Evolutionary conservation across 2,888 invertebrate species (phyloP).

Genomic region (Drosophila mercatorum): DNA sequence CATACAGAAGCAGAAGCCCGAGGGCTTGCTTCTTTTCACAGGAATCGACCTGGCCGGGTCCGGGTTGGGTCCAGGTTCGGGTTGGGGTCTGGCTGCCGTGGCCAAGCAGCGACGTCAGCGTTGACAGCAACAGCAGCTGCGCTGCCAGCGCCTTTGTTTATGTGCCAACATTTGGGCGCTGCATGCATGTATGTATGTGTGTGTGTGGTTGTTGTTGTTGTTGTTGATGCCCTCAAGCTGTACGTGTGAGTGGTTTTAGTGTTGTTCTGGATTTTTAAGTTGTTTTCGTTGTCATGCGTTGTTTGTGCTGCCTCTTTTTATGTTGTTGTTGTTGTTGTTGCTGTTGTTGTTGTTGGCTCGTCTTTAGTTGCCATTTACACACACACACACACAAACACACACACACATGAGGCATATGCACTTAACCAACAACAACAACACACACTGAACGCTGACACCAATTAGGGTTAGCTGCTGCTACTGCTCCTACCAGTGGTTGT

Average conservation of each 20-base stretch:
- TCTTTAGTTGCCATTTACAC: slow-evolving; percentile 71
- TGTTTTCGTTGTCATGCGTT: slow-evolving; percentile 75
- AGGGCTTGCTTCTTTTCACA: slow-evolving; percentile 57
- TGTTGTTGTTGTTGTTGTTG: slow-evolving; percentile 44
- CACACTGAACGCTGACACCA: slow-evolving; percentile 75
- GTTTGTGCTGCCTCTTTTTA: slow-evolving; percentile 56
- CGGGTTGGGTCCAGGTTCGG: background rate
- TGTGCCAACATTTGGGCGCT: slow-evolving; percentile 66
- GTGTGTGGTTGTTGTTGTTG: slow-evolving; percentile 31
- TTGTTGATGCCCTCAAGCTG: slow-evolving; percentile 66
- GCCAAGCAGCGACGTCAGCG: slow-evolving; percentile 18
- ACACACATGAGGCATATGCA: slow-evolving; percentile 50
- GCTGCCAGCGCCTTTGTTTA: slow-evolving; percentile 65
- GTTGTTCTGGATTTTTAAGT: slow-evolving; percentile 80
- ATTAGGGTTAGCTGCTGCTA: slow-evolving; percentile 64
- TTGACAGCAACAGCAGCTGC: slow-evolving; percentile 23
- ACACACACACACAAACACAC: slow-evolving; percentile 47
- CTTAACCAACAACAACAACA: slow-evolving; percentile 39
- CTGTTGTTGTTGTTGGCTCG: slow-evolving; percentile 49
- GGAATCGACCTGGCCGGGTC: slow-evolving; percentile 29
- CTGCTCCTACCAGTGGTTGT: slow-evolving; percentile 7
- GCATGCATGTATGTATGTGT: slow-evolving; percentile 2
- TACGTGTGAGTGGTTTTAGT: slow-evolving; percentile 77
- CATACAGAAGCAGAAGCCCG: slow-evolving; percentile 32
- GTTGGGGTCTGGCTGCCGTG: slow-evolving; percentile 5